Evolutionary conservation across 1,140 invertebrate species (phyloP), one percentile per base, ranked within the genome.

Genomic region (Papilio polytes): DNA sequence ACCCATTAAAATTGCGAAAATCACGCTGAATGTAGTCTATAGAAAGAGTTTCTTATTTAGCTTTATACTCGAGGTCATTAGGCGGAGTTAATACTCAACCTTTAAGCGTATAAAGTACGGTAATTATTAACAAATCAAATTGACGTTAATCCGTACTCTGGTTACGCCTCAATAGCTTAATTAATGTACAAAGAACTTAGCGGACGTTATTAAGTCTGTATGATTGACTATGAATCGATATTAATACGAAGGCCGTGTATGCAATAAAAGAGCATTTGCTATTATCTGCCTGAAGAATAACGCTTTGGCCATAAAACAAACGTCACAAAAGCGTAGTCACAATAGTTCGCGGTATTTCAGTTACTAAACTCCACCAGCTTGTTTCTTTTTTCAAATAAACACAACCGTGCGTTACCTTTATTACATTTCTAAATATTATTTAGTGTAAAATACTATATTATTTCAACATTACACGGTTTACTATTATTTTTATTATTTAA

Each of bases 101-200:
- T 22, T 63, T 63, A 63, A 63, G 20, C 56, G 56, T 22, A 22
- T 63, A 63, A 63, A 73, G 36, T 73, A 73, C 70, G 31, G 18
- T 73, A 73, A 73, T 73, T 36, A 74, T 41, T 20, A 74, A n/a
- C 31, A 74, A 74, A 74, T 74, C 72, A 74, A 20, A 48, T 10
- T 56, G 74, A 76, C 74, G 36, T 56, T 76, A 53, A 53, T 53
- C 74, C 48, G 20, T 53, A 76, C 6, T 76, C 74, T 31, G 36
- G 51, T 59, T 78, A 78, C 76, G 76, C 76, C 26, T 78, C 76
- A 78, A 78, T 78, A 36, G 51, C 9, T 78, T 56, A 78, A 78
- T 78, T 59, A 78, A 59, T 63, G 53, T 31, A 78, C 76, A 78
- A 78, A 78, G 76, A 63, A 41, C 76, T 26, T 78, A 41, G 12